A percentile compares a stretch with the other conserved stretches of the same genome.
Evolutionary conservation across 92 coral and sea anemone species (phyloP).

Genomic region (Palythoa caribaeorum): DNA sequence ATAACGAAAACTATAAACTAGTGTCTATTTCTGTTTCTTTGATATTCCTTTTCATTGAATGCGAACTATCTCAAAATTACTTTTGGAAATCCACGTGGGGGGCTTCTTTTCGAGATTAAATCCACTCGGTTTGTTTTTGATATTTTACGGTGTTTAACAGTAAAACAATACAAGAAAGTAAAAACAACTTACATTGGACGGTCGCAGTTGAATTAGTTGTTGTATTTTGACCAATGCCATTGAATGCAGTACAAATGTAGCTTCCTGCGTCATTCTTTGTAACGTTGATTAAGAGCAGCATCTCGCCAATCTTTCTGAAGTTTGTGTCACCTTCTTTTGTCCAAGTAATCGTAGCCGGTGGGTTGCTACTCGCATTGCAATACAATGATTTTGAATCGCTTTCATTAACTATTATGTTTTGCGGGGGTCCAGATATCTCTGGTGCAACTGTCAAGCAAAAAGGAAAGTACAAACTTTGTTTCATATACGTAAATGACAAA

Average conservation of each 20-base stretch:
- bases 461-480: background rate
- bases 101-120: no score
- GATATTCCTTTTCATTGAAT: no score
- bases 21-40: no score
- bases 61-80: no score
- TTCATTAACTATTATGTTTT: slow-evolving; percentile 5
- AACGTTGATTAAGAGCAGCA: background rate
- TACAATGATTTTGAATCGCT: background rate
- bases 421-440: background rate
- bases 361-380: slow-evolving; percentile 53
- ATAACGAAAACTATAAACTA: no score
- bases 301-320: background rate
- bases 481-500: background rate
- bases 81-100: no score
- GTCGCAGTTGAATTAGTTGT: slow-evolving; percentile 11
- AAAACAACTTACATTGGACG: slow-evolving; percentile 46
- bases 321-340: slow-evolving; percentile 27
- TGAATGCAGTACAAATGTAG: slow-evolving; percentile 52
- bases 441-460: slow-evolving; percentile 20
- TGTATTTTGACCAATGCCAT: slow-evolving; percentile 58
- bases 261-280: background rate
- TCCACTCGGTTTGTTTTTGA: no score
- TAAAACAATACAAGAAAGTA: background rate
- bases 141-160: no score
- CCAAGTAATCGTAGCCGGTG: slow-evolving; percentile 48